These are phyloP conservation scores for Lineus longissimus DNA, from an alignment of 1,140 invertebrate species.

Conservation along the genomic window DNA sequence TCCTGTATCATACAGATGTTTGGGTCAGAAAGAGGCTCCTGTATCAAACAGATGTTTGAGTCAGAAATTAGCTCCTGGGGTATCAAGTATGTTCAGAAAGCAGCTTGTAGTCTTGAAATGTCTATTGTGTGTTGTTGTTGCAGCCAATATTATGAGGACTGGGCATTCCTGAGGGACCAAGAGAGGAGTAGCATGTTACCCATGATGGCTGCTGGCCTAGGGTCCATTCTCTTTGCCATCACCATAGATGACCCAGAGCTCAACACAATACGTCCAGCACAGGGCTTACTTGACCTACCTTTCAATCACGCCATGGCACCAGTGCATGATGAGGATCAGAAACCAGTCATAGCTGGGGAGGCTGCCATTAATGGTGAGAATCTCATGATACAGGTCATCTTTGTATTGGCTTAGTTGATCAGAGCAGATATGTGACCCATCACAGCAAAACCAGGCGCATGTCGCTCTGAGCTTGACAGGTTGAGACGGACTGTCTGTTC, in stretches of 20 bases:
- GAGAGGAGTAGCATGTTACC: slow-evolving; percentile 72
- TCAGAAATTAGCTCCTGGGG: no score
- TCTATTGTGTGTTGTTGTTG: slow-evolving; percentile 18
- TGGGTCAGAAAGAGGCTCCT: no score
- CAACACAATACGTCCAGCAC: slow-evolving; percentile 54
- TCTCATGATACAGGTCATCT: not conserved
- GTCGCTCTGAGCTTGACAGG: no score
- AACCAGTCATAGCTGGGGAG: slow-evolving; percentile 47
- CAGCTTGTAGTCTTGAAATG: no score
- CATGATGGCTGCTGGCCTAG: slow-evolving; percentile 76
- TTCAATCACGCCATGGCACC: not conserved
- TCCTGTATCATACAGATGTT: no score
- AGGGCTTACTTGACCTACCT: not conserved
- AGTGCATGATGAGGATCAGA: slow-evolving; percentile 33
- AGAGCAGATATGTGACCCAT: no score
- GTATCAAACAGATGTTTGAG: no score
- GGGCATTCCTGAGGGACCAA: slow-evolving; percentile 73
- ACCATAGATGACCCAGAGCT: slow-evolving; percentile 80
- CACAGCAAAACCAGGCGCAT: no score
- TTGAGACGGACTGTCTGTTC: no score
- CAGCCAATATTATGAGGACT: slow-evolving; percentile 75
- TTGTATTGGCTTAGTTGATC: not conserved
- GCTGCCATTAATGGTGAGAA: slow-evolving; percentile 10
- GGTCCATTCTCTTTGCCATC: slow-evolving; percentile 83
- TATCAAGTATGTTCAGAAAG: no score